Conservation (phyloP, 2,888 invertebrate species). For the Diabrotica balteata region DNA sequence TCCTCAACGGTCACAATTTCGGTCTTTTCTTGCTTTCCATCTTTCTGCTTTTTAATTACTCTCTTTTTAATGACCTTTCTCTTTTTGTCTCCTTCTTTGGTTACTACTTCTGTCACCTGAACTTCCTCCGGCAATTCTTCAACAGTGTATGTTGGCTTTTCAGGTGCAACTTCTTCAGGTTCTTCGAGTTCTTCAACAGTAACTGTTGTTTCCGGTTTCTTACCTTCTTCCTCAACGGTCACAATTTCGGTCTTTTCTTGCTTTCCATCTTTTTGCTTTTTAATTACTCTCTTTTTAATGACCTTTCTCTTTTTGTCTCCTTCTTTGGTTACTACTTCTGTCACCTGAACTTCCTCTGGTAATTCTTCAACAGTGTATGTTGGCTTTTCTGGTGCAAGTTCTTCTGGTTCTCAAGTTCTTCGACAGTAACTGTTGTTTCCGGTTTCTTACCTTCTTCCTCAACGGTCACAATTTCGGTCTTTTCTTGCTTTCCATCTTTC, state of each 20-base stretch:
- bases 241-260: slow-evolving; percentile 57
- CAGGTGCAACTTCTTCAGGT: slow-evolving; percentile 41
- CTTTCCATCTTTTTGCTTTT: slow-evolving; percentile 49
- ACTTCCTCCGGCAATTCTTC: slow-evolving; percentile 46
- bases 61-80: slow-evolving; percentile 47
- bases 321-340: slow-evolving; percentile 46
- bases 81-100: slow-evolving; percentile 47
- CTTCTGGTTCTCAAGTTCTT: slow-evolving; percentile 43
- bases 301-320: slow-evolving; percentile 47
- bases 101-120: slow-evolving; percentile 46
- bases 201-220: slow-evolving; percentile 46
- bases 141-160: slow-evolving; percentile 37
- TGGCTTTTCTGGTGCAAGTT: slow-evolving; percentile 34
- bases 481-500: slow-evolving; percentile 50
- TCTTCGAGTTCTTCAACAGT: slow-evolving; percentile 46
- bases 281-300: slow-evolving; percentile 48
- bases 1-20: slow-evolving; percentile 53
- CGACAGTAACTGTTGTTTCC: slow-evolving; percentile 48
- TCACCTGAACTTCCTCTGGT: slow-evolving; percentile 48
- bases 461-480: slow-evolving; percentile 56
- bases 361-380: slow-evolving; percentile 40
- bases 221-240: slow-evolving; percentile 47
- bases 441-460: slow-evolving; percentile 48
- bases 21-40: slow-evolving; percentile 52
- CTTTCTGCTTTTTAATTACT: slow-evolving; percentile 52